Conservation (phyloP, 2,888 invertebrate genomes). For the Euspilapteryx auroguttella region DNA sequence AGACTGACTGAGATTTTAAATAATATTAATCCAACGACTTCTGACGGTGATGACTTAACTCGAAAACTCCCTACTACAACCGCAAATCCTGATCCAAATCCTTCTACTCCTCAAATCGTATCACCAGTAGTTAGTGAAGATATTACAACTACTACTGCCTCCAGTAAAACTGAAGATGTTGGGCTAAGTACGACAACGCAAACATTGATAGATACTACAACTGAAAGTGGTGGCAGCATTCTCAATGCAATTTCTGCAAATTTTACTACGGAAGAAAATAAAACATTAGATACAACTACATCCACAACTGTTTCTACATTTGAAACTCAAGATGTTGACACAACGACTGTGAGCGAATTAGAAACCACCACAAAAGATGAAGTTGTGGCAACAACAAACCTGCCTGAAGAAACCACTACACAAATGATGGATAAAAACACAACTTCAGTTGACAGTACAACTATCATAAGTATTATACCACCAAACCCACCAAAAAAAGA, state of each 20-base stretch:
- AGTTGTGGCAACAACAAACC: not conserved
- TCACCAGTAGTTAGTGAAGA: conserved; percentile 9
- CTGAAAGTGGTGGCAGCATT: not conserved
- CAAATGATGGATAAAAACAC: conserved; percentile 15
- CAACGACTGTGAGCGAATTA: not conserved
- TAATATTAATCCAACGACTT: conserved; percentile 26
- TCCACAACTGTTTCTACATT: not conserved
- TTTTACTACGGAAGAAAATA: conserved; percentile 1
- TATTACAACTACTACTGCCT: conserved; percentile 8
- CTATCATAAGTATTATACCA: conserved; percentile 7
- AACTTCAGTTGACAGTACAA: conserved; percentile 14
- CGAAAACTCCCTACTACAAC: too few relatives aligned
- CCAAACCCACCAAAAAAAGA: conserved; percentile 61
- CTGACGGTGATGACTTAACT: conserved; percentile 15
- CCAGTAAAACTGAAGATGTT: conserved; percentile 7
- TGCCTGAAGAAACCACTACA: conserved; percentile 9
- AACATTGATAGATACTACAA: not conserved
- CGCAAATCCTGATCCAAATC: conserved; percentile 3
- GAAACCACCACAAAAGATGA: conserved; percentile 14
- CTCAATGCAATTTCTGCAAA: not conserved
- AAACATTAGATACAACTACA: not conserved
- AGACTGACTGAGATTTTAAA: conserved; percentile 39
- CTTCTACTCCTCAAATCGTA: conserved; percentile 14
- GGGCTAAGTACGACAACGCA: conserved; percentile 3
- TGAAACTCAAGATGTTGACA: not conserved